Base-by-base conservation (phyloP, 2,797 vertebrate genomes). In the Tokudaia muenninki region DNA sequence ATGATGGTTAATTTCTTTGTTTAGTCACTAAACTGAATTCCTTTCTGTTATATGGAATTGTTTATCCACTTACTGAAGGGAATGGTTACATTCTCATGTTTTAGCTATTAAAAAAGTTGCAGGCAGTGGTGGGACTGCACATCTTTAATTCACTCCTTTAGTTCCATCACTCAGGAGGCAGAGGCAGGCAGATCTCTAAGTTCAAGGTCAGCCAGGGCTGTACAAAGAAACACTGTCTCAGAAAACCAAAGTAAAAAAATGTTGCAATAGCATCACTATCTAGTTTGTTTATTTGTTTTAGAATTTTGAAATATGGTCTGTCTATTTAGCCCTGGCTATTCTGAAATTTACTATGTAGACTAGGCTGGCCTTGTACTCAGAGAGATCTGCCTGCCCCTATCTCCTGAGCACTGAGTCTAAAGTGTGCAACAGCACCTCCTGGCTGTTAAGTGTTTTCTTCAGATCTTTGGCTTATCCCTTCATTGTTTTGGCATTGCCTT, bases 21-120 rank as follows among this genome's bases (percentile, higher is more conserved):
- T 74, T 70, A 70, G 22, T 70, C 37, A 67, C 2, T 87, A 31
- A 90, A 63, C 90, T 83, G 61, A 61, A 78, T 88, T 96, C 31
- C 44, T 57, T 80, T 94, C 9, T 79, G 55, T 70, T 93, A 8
- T 55, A 61, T 93, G 41, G 41, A 63, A 63, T 74, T 77, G 78
- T 94, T 67, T 87, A 13, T 94, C 87, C 50, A 78, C 63, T n/a
- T 61, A 31, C 50, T 95, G 63, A 90, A 90, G 37, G 52, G 47
- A 37, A 90, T 84, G 65, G 44, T 75, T 94, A n/a, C 52, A 87
- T 97, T 94, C 94, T 92, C 50, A 91, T 44, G 4, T 96, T 96
- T 97, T 92, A 72, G 37, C 59, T 92, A 1, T 94, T 78, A 93
- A 93, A 95, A 47, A 55, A 57, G 3, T 12, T 50, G 31, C 34